Conservation (phyloP, 1,140 invertebrate genomes). For the Gonioctena quinquepunctata region DNA sequence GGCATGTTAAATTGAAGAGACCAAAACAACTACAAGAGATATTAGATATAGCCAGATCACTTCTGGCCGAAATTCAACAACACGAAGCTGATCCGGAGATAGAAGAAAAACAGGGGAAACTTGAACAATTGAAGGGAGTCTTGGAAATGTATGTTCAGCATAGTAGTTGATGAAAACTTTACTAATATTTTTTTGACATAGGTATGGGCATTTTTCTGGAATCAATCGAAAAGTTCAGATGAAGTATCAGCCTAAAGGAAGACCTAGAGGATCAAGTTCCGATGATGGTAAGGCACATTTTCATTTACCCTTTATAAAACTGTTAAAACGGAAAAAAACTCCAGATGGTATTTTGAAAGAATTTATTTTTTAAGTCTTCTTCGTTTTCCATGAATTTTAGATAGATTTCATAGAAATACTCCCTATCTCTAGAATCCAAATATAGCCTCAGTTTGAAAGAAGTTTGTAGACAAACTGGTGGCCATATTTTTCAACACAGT, state of each 20-base stretch:
- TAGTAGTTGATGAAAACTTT: neutral
- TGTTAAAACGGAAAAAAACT: no score
- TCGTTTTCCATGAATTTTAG: no score
- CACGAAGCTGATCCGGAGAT: conserved; percentile 85
- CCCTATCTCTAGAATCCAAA: no score
- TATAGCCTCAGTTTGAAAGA: no score
- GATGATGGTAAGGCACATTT: conserved; percentile 80
- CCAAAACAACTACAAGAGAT: conserved; percentile 98
- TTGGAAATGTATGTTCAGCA: conserved; percentile 89
- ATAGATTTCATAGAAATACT: no score
- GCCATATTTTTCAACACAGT: no score
- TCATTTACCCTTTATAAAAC: neutral
- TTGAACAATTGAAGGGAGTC: conserved; percentile 97
- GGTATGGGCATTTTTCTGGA: conserved; percentile 99
- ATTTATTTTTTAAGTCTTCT: neutral
- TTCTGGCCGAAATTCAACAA: conserved; percentile 86
- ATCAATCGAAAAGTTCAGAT: conserved; percentile 99
- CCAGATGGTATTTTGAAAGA: neutral
- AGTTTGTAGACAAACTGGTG: no score
- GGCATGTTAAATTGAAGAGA: conserved; percentile 96
- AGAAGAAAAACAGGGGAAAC: conserved; percentile 95
- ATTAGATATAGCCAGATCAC: conserved; percentile 87
- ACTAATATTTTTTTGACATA: conserved; percentile 51
- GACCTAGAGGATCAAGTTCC: conserved; percentile 89
- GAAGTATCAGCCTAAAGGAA: conserved; percentile 97